Base-by-base conservation (phyloP, 2,113 vertebrate species). In the Coregonus clupeaformis region DNA sequence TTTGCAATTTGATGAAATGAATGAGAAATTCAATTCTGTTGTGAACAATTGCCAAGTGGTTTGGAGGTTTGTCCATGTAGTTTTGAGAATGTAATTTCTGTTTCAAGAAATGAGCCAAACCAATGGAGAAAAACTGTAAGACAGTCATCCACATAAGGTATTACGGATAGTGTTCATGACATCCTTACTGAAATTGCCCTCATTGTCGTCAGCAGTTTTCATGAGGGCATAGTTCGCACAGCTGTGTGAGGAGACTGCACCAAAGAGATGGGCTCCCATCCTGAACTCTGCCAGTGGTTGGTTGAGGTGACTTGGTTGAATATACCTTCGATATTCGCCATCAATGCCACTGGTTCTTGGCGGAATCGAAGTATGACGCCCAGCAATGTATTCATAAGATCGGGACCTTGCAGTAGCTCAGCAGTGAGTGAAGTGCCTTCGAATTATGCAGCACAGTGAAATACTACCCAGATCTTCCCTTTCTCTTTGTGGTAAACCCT, bases 301-400 rank as follows among this genome's bases (percentile, higher is more conserved):
- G 18, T 32, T 55, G 25, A 32, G 13, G 68, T 77, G n/a, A 79
- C 72, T 59, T 72, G 75, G 45, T 73, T 52, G 18, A 80, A 80
- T 69, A 80, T 80, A 1, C 22, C 36, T 63, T 83, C 45, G 3
- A 77, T 42, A n/a, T 68, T 74, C 4, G 52, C 74, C 71, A 83
- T 80, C 18, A 77, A 6, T 49, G 63, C 59, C 6, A 74, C n/a
- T 4, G 49, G 32, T 18, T 68, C 71, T 16, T 78, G 30, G n/a
- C 25, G 20, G 20, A 79, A 79, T 20, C 59, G 5, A 13, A 49
- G 18, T 13, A 79, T 11, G 5, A 71, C 72, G 29, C 72, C 66
- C 27, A 75, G 2, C 13, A 80, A 29, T 20, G 68, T 66, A 9
- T 62, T 75, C 29, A 45, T 79, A 3, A 75, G 45, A 20, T 75